Conservation (phyloP, 1,140 invertebrate genomes). For the Medauroidea extradentata region DNA sequence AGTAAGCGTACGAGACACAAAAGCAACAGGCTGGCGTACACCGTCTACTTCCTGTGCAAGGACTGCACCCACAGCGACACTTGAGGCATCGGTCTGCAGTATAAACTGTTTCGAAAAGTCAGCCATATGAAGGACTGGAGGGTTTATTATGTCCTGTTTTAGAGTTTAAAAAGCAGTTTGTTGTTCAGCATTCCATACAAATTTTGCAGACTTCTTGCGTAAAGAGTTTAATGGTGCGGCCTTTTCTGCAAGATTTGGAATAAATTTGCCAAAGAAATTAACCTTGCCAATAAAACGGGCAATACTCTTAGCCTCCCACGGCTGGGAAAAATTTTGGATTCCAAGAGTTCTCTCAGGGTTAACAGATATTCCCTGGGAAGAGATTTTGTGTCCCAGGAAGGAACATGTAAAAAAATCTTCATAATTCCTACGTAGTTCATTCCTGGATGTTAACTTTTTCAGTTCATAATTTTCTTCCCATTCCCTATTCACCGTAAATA, state of each 20-base stretch:
- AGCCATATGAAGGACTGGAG: conserved; percentile 34
- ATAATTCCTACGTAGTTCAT: too few relatives aligned
- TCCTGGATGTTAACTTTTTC: too few relatives aligned
- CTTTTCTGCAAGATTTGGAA: conserved; percentile 33
- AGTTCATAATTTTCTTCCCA: too few relatives aligned
- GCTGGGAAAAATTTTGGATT: too few relatives aligned
- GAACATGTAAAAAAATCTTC: too few relatives aligned
- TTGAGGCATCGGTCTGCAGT: conserved; percentile 38
- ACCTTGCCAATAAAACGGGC: too few relatives aligned
- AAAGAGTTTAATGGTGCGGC: conserved; percentile 36
- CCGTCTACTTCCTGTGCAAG: conserved; percentile 31
- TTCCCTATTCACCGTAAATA: too few relatives aligned
- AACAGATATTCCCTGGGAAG: too few relatives aligned
- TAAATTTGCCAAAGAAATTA: background rate
- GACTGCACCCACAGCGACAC: conserved; percentile 33
- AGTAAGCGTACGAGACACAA: conserved; percentile 37
- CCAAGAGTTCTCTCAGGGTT: too few relatives aligned
- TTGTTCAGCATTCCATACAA: conserved; percentile 31
- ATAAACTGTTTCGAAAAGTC: conserved; percentile 34
- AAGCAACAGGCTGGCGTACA: conserved; percentile 27
- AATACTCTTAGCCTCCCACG: too few relatives aligned
- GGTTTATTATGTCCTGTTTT: conserved; percentile 28
- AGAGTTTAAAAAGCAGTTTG: conserved; percentile 32
- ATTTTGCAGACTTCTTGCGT: conserved; percentile 16
- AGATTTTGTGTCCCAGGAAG: too few relatives aligned